Base-by-base conservation (phyloP, 2,113 vertebrate species). In the Tichodroma muraria region DNA sequence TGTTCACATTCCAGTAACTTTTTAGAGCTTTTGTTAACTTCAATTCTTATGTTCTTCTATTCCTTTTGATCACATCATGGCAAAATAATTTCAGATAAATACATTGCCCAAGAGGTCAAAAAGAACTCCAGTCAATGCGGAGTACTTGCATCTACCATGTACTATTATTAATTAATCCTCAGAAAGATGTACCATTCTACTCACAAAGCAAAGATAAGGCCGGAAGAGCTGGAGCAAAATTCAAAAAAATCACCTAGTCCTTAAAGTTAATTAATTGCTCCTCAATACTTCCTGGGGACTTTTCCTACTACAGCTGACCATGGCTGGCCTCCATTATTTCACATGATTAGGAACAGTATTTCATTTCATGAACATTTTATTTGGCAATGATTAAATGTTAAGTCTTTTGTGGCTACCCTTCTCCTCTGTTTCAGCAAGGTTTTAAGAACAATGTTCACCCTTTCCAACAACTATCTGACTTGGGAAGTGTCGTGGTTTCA, bases 211-310 rank as follows among this genome's bases (percentile, higher is more conserved):
- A 80, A 89, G 33, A 66, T 15, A 90, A 96, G 88, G 85, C 76
- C 76, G 44, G 50, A 95, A 96, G 77, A 96, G 80, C 53, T 35
- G 40, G 33, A 90, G 49, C 75, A 80, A 90, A 98, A 96, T 59
- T 92, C 38, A 87, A 91, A 97, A 83, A 94, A 94, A 94, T 89
- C 76, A 91, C 87, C 93, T 95, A 78, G 83, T 93, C 88, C 89
- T 94, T 96, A 89, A 95, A 96, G 91, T 88, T 95, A 95, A 97
- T 88, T 94, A 96, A 96, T 83, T 96, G 80, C 53, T 94, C 88
- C 90, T 73, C 93, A 64, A 71, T 88, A 91, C 82, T 81, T 93
- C 61, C 50, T 85, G 27, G 25, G 14, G 6, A 56, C 49, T 89
- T 53, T 91, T 92, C 64, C 31, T 64, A 44, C 56, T 75, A 44